phyloP scores from a whole-genome alignment of 2,888 invertebrate species.

The Drosophila macrospina region DNA sequence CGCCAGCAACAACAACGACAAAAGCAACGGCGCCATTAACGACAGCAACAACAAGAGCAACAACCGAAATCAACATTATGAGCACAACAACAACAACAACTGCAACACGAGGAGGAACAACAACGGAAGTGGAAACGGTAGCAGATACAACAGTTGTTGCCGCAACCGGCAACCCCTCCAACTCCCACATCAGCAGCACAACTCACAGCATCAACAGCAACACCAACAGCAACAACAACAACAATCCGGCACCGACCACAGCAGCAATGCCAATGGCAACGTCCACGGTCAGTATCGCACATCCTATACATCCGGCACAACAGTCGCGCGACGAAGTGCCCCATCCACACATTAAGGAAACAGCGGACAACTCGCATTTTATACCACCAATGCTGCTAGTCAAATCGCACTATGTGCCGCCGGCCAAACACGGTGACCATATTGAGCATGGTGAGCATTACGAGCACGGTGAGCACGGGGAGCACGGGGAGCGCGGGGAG shows the following conservation, averaged over 20 bases:
- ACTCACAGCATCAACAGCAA: constrained; percentile 5
- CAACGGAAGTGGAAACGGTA: constrained; percentile 24
- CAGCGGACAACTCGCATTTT: constrained; percentile 84
- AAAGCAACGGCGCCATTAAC: constrained; percentile 20
- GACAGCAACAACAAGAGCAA: constrained; percentile 32
- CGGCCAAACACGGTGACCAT: constrained; percentile 74
- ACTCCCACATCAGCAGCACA: constrained; percentile 9
- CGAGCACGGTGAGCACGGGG: constrained; percentile 36
- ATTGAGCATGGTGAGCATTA: constrained; percentile 28
- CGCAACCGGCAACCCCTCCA: neutral
- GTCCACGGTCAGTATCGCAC: constrained; percentile 72
- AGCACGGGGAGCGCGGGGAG: constrained; percentile 23
- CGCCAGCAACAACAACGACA: constrained; percentile 29
- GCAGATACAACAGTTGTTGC: constrained; percentile 24
- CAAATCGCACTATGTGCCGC: constrained; percentile 85
- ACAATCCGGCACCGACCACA: constrained; percentile 27
- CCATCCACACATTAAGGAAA: constrained; percentile 82
- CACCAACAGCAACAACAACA: constrained; percentile 14
- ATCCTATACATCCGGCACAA: constrained; percentile 83
- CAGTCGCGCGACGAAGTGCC: constrained; percentile 72
- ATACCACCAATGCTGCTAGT: constrained; percentile 85
- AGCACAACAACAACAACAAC: constrained; percentile 25
- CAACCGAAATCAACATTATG: constrained; percentile 1
- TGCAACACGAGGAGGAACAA: constrained; percentile 30
- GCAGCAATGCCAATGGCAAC: constrained; percentile 35